Percentiles rank a stretch among this genome's conserved stretches.
Conservation (phyloP, 2,113 vertebrate genomes). For the Ptyas mucosa region DNA sequence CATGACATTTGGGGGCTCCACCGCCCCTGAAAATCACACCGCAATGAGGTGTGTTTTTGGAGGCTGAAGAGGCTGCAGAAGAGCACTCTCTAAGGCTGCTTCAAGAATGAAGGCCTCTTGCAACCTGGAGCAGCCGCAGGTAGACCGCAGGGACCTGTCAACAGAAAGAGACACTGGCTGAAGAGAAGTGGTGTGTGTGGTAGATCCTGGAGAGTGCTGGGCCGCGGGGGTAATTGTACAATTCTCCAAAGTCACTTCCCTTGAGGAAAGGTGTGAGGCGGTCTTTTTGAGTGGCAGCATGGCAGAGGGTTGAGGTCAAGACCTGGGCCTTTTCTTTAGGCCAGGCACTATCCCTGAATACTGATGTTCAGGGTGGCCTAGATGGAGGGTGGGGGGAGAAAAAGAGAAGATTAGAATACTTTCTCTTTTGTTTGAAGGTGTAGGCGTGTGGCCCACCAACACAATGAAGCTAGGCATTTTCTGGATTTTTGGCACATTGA, state of each 20-base stretch:
- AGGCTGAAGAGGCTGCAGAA: background rate
- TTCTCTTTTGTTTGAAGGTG: background rate
- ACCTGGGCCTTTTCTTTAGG: background rate
- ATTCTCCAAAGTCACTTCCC: background rate
- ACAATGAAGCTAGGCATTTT: background rate
- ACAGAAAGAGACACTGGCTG: background rate
- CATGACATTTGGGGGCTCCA: background rate
- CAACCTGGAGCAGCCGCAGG: background rate
- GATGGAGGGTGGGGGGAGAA: background rate
- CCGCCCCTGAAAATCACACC: background rate
- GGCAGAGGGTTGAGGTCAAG: background rate
- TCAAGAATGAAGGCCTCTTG: background rate
- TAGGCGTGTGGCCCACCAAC: background rate
- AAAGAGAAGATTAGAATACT: background rate
- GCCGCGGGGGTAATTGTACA: background rate
- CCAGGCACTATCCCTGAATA: background rate
- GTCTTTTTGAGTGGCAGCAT: too few species aligned
- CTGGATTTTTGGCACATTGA: background rate
- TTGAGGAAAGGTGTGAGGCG: background rate
- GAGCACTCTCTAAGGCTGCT: background rate
- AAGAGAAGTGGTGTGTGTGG: background rate
- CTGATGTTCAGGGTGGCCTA: background rate
- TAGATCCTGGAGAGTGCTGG: background rate
- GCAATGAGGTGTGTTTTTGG: background rate
- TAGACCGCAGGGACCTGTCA: background rate